Evolutionary conservation across 1,140 invertebrate genomes (phyloP), one percentile per base, ranked within the genome.

Genomic region (Cyphomyrmex costatus): DNA sequence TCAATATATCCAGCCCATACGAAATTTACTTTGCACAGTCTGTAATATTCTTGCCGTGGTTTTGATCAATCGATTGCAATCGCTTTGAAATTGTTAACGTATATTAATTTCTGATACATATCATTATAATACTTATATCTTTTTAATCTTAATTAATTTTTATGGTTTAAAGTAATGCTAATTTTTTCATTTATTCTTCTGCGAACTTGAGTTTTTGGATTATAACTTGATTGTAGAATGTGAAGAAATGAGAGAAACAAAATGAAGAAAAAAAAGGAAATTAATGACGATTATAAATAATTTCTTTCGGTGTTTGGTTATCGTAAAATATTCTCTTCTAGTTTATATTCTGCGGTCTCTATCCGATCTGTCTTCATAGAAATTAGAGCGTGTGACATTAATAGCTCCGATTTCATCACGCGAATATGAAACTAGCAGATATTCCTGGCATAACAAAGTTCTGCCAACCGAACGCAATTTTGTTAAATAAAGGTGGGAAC

Each of bases 351-450:
- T 2, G 46, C 49, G 36, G 24, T 70, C 33, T 51, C 21, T 65
- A 14, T 51, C 3, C 42, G 24, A 12, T 68, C 21, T 68, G 14
- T 53, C 36, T 49, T 68, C 21, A 12, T 80, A 49, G 87, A 86
- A 89, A 89, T 89, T 86, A 86, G 88, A 89, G 63, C 85, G 70
- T 65, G 49, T 19, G 84, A 89, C 88, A 89, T 89, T 89, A 89
- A 89, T 89, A 89, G 88, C 77, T 68, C 51, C 77, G 88, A 89
- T 89, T 87, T 86, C 85, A 63, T 87, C 76, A 56, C 51, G 24
- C 58, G 88, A 82, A 89, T 89, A 76, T 86, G 88, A 89, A 86
- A 86, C 77, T 60, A 58, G n/a, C 30, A 83, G 88, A 89, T 89
- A 89, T 89, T 89, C 58, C 82, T 71, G 30, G 83, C 76, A 63